A percentile compares a stretch with the other conserved stretches of the same genome.
phyloP scores from a whole-genome alignment of 1,140 invertebrate genomes.

The Seison nebaliae region DNA sequence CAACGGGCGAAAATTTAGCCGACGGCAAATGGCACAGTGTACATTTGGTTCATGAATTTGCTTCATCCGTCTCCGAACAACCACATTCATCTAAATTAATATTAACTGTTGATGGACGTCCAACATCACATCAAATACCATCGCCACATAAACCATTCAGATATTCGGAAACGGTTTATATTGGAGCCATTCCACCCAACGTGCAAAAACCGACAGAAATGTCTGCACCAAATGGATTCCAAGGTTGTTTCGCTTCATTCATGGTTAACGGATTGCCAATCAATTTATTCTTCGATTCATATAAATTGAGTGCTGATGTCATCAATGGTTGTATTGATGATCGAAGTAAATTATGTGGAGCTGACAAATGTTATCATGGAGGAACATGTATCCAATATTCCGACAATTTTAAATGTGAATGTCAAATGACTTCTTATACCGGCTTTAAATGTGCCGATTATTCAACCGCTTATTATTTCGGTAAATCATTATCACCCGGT shows the following conservation, averaged over 20 bases:
- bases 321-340: constrained; percentile 7
- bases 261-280: constrained; percentile 2
- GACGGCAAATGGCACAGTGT: constrained; percentile 11
- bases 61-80: no score
- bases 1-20: neutral
- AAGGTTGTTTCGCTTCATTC: constrained; percentile 6
- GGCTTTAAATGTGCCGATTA: constrained; percentile 2
- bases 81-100: constrained; percentile 1
- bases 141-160: neutral
- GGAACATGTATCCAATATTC: neutral
- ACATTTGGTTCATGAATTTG: no score
- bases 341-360: neutral
- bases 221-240: constrained; percentile 1
- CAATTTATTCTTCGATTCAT: constrained; percentile 3
- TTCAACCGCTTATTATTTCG: constrained; percentile 7
- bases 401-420: constrained; percentile 5
- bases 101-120: constrained; percentile 2
- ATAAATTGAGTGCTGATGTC: constrained; percentile 10
- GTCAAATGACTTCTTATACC: constrained; percentile 11
- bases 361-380: constrained; percentile 3
- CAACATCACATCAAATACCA: neutral
- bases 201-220: constrained; percentile 6
- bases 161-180: constrained; percentile 4
- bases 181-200: constrained; percentile 3
- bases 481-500: constrained; percentile 5